Base-by-base conservation (phyloP, 2,888 invertebrate genomes). In the Lysandra coridon region DNA sequence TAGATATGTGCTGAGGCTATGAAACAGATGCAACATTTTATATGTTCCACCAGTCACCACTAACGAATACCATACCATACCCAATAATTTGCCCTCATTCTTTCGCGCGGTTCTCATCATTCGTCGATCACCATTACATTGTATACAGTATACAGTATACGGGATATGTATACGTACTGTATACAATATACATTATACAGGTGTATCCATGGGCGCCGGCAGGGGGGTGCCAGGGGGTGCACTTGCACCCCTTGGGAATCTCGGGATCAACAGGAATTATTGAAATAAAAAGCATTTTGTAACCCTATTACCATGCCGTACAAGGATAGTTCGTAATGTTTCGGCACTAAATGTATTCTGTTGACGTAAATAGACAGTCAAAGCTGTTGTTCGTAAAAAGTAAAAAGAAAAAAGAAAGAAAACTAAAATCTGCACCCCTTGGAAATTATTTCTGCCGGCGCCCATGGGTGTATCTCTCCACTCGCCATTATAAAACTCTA, bases 401-500 rank as follows among this genome's bases (percentile, higher is more conserved):
- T 23, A 23, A 23, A 23, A 23, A 23, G 23, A 23, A 23, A 23
- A 23, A 23, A 23, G 23, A 23, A 23, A 23, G 23, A 23, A 23
- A 23, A 23, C 23, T 23, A 23, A 23, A 23, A 23, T 23, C 23
- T 23, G 23, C 23, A 23, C 23, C 23, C 23, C 23, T 23, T 23
- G 23, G 23, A 23, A 23, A 23, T 23, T 23, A 23, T 23, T 23
- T 23, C 23, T 23, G 23, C 23, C 23, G 23, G 23, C 23, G 23
- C 23, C 23, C 23, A 23, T 23, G 23, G 33, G 37, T 69, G 64
- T 30, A 33, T 69, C 33, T 69, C 69, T 69, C 33, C 69, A 69
- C 69, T 17, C 69, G 69, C 69, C 69, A 69, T 69, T 69, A 69
- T 69, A 69, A 69, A 69, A 69, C 69, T 69, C 69, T 69, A 69